These are phyloP conservation scores for Acropora yongei DNA, from an alignment of 64 coral and sea anemone genomes.

Conservation along the genomic window DNA sequence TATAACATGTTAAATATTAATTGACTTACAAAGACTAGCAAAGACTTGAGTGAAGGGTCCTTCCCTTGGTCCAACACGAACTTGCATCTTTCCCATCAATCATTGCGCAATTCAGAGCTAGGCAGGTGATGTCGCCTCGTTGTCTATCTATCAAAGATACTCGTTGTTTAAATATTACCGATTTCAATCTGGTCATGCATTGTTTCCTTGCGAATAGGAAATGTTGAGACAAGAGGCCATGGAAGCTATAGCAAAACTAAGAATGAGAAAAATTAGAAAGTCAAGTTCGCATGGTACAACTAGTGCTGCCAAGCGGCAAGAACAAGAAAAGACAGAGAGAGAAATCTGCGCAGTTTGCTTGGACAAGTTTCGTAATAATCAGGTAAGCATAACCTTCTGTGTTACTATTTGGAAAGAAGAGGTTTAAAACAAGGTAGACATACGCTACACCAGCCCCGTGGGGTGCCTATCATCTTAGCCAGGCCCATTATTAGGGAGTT, in stretches of 20 bases:
- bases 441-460: too few species aligned
- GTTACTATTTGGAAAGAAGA: neutral
- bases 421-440: neutral
- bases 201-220: conserved; percentile 3
- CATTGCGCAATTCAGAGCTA: too few species aligned
- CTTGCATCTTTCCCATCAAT: too few species aligned
- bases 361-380: conserved; percentile 70
- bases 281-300: neutral
- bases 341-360: conserved; percentile 74
- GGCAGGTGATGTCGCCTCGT: too few species aligned
- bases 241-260: conserved; percentile 55
- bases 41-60: too few species aligned
- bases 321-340: conserved; percentile 1
- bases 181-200: neutral
- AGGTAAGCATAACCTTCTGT: conserved; percentile 21
- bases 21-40: too few species aligned
- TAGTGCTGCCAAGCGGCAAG: neutral
- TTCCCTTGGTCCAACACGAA: too few species aligned
- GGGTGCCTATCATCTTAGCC: too few species aligned
- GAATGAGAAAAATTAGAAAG: conserved; percentile 50
- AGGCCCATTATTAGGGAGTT: too few species aligned
- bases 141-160: too few species aligned
- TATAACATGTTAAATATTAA: too few species aligned
- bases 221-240: conserved; percentile 54
- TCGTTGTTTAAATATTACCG: neutral